Evolutionary conservation across 2,888 invertebrate genomes (phyloP), one percentile per base, ranked within the genome.

Genomic region (Tridacna crocea): DNA sequence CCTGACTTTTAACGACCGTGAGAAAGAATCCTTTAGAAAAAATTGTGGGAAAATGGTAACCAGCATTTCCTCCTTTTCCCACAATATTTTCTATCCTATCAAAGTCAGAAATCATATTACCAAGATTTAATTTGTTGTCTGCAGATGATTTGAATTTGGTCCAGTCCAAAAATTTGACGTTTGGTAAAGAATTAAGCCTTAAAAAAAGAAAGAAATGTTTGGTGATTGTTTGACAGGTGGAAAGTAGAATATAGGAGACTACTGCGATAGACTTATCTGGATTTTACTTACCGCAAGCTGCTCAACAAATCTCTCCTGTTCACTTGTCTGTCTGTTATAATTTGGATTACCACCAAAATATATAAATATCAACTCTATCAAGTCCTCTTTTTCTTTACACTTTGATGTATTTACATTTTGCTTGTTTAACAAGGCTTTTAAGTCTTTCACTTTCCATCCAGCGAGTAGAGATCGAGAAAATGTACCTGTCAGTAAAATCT

Each of bases 321-420:
- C 90, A 10, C 75, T 79, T 75, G 90, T 82, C 12, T 72, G 66
- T 58, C 77, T 22, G n/a, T 80, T 60, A 24, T 84, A 80, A 65
- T 76, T 76, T 13, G 58, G 79, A 27, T 65, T 77, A 36, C 70
- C 76, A 13, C 82, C 90, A 79, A 87, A 91, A 78, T 90, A 87
- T 19, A 79, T 77, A 58, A 94, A 82, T 26, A 93, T 79, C 22
- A 94, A 83, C 48, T 94, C 94, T 36, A 93, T 91, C 19, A 94
- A 85, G 80, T 94, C 94, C 75, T 91, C 88, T 77, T 94, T 94
- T 84, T 94, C 94, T 60, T 83, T 90, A 83, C 94, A 94, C 27
- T 90, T 90, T 26, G 88, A 84, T 19, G 91, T 92, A 3, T 92
- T 88, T 26, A 94, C 91, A 78, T 90, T 91, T 27, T 90, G 88